Percentiles rank a stretch among this genome's conserved stretches.
phyloP scores from a whole-genome alignment of 2,113 vertebrate genomes.

The Nycticebus coucang region DNA sequence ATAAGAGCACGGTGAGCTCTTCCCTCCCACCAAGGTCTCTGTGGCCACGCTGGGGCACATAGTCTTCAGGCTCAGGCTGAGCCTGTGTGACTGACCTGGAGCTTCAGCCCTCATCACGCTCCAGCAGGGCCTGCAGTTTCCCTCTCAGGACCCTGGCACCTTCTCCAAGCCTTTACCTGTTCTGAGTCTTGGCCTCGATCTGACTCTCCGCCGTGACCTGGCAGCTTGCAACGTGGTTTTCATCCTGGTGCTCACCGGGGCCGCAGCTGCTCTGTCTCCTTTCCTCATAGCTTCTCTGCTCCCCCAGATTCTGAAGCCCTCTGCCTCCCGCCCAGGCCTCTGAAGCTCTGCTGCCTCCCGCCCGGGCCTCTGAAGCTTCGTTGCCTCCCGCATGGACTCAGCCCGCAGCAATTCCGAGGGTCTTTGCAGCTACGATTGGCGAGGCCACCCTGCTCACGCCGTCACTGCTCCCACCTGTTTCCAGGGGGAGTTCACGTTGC shows the following conservation, averaged over 20 bases:
- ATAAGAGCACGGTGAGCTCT: not conserved
- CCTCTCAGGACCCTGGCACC: not conserved
- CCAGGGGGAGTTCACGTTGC: not conserved
- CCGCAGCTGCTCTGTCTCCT: not conserved
- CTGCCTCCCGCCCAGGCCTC: not conserved
- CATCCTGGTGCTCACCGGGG: not conserved
- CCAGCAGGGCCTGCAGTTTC: not conserved
- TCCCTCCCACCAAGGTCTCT: rapidly evolving
- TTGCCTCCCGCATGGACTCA: not conserved
- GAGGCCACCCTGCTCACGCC: not conserved
- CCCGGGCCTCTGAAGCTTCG: not conserved
- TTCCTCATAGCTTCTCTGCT: not conserved
- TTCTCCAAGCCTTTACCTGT: not conserved
- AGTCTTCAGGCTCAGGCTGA: not conserved
- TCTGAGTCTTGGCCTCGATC: not conserved
- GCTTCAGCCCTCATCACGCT: not conserved
- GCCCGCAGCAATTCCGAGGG: not conserved
- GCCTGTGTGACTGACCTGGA: not conserved
- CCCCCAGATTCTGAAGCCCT: too few relatives aligned
- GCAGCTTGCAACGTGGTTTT: not conserved
- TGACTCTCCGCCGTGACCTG: not conserved
- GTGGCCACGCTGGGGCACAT: not conserved
- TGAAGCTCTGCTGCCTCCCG: not conserved
- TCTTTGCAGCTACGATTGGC: not conserved
- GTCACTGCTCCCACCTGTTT: constrained; percentile 36